These are phyloP conservation scores for Labia minor DNA, from an alignment of 2,888 invertebrate genomes.

Conservation along the genomic window DNA sequence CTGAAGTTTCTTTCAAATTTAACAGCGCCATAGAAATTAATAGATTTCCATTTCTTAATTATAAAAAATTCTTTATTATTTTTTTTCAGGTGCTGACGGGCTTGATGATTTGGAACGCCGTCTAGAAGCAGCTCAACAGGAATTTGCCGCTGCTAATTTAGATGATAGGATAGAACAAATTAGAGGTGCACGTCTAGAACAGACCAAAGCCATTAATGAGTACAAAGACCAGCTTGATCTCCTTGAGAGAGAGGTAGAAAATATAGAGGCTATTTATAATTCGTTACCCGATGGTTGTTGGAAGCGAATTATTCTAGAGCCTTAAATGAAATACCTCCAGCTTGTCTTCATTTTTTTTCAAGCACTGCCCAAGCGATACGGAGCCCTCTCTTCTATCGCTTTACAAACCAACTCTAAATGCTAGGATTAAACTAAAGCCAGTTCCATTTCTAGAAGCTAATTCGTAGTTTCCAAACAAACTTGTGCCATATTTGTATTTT, in stretches of 20 bases:
- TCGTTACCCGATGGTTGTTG: slow-evolving; percentile 72
- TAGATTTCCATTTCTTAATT: too few relatives aligned
- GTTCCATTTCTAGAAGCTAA: slow-evolving; percentile 5
- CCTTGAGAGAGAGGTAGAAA: slow-evolving; percentile 64
- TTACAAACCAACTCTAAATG: not conserved
- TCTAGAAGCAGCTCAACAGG: slow-evolving; percentile 56
- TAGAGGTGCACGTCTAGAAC: slow-evolving; percentile 55
- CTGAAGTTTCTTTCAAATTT: too few relatives aligned
- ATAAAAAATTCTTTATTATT: slow-evolving; percentile 15
- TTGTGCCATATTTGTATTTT: not conserved
- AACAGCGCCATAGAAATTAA: too few relatives aligned
- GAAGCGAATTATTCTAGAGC: slow-evolving; percentile 66
- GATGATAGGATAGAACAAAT: slow-evolving; percentile 64
- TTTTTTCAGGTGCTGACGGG: slow-evolving; percentile 33
- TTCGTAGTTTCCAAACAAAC: not conserved
- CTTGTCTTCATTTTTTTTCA: not conserved
- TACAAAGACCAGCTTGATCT: slow-evolving; percentile 65
- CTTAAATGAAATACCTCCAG: slow-evolving; percentile 34
- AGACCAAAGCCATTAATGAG: slow-evolving; percentile 62
- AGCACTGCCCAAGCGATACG: not conserved
- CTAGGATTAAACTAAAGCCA: not conserved
- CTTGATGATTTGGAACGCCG: slow-evolving; percentile 47
- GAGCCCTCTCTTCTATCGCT: not conserved
- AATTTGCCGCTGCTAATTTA: slow-evolving; percentile 59
- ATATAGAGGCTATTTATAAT: slow-evolving; percentile 67